A percentile compares a stretch with the other conserved stretches of the same genome.
These are phyloP conservation scores for Notoglanidium macrostoma DNA, from an alignment of 2,797 vertebrate genomes.

Conservation along the genomic window DNA sequence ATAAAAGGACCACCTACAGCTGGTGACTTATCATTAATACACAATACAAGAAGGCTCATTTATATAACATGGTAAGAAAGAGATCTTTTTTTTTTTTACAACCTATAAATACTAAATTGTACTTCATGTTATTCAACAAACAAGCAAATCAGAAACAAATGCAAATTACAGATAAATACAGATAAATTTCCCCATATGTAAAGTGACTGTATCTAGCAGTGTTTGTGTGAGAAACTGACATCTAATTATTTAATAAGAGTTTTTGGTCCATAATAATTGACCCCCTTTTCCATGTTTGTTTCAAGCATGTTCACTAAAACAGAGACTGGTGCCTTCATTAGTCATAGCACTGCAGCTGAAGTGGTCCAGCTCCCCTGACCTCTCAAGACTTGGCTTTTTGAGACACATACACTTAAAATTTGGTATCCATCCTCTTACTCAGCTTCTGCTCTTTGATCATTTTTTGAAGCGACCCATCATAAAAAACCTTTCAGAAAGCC, in stretches of 20 bases:
- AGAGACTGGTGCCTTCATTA: slow-evolving; percentile 70
- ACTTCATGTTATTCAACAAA: neutral
- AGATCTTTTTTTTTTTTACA: neutral
- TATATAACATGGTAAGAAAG: neutral
- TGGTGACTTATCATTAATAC: neutral
- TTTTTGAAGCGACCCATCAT: slow-evolving; percentile 71
- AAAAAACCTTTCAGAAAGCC: slow-evolving; percentile 50
- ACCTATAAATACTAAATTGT: neutral
- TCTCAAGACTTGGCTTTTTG: slow-evolving; percentile 68
- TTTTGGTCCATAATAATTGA: slow-evolving; percentile 67
- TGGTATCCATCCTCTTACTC: slow-evolving; percentile 62
- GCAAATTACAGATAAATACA: neutral
- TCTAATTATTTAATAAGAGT: slow-evolving; percentile 66
- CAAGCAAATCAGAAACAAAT: neutral
- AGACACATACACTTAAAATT: slow-evolving; percentile 74
- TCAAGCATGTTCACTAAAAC: slow-evolving; percentile 54
- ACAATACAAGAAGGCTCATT: neutral
- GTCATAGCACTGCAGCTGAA: slow-evolving; percentile 65
- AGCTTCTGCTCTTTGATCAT: slow-evolving; percentile 73
- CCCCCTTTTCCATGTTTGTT: slow-evolving; percentile 56
- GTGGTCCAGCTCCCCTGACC: slow-evolving; percentile 64
- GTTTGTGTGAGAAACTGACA: slow-evolving; percentile 52
- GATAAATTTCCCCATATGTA: neutral
- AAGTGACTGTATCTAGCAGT: slow-evolving; percentile 17
- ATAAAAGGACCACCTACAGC: neutral